Base-by-base conservation (phyloP, 2,113 vertebrate species). In the Lonchura striata region DNA sequence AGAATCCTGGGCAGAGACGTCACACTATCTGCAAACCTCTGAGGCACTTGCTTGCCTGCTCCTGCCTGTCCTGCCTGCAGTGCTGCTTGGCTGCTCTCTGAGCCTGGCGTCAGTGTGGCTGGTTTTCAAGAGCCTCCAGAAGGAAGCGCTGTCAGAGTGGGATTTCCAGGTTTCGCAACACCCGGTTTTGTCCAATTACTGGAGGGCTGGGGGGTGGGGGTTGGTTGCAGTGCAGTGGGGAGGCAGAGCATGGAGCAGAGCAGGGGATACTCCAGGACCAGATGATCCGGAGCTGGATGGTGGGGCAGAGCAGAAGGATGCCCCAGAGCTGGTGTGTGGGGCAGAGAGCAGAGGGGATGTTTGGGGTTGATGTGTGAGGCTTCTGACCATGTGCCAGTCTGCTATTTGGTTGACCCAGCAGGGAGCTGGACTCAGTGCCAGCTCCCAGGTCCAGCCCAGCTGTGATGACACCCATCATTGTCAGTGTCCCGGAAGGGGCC, bases 41-140 rank as follows among this genome's bases (percentile, higher is more conserved):
- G 50, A 2, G 7, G 63, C 7, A 3, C 53, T 39, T 8, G 28
- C n/a, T 61, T 90, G 70, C 69, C 47, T 66, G 80, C 79, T 83
- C 49, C 44, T 44, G 56, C 77, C n/a, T 65, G 60, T 60, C 11
- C 74, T 30, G 66, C 68, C 27, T 6, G 22, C 35, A 13, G 52
- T 5, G 41, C 10, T 2, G 15, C 42, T 37, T 4, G 23, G 61
- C 31, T 2, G 53, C 57, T 37, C 13, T 92, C 52, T 82, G 82
- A 87, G 41, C 49, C 19, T 0, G 0, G 41, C 0, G 5, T 6
- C 2, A 0, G 60, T 0, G 8, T 2, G 2, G 5, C 22, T 5
- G 19, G 35, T 95, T 96, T 96, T 96, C 65, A 96, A 95, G 92
- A 37, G 59, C 5, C 1, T 22, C 66, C 61, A 78, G 64, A 93